These are phyloP conservation scores for Pammene fasciana DNA, from an alignment of 2,888 invertebrate species.

Conservation along the genomic window DNA sequence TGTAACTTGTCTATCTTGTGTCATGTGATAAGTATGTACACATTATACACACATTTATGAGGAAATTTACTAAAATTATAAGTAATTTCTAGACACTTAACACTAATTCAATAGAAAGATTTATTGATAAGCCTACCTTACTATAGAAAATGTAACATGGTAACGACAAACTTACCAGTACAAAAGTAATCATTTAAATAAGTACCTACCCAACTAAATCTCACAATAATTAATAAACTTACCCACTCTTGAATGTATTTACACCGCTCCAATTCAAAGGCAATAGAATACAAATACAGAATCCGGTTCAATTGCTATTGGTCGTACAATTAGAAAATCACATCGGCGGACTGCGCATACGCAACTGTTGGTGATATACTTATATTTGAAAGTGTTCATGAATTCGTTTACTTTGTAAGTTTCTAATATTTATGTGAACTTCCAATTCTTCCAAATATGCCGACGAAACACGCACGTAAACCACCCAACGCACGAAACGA, in stretches of 20 bases:
- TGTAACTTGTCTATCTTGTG: no score
- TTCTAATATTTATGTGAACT: constrained; percentile 24
- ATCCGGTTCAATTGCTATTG: constrained; percentile 37
- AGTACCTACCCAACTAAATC: constrained; percentile 25
- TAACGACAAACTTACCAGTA: neutral
- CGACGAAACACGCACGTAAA: constrained; percentile 22
- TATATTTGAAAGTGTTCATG: constrained; percentile 5
- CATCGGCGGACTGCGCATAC: constrained; percentile 29
- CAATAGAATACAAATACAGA: constrained; percentile 36
- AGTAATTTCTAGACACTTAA: neutral
- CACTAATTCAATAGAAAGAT: constrained; percentile 25
- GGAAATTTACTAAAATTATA: no score
- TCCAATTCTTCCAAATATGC: constrained; percentile 23
- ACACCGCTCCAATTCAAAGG: constrained; percentile 26
- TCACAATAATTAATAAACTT: constrained; percentile 25
- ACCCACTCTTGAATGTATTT: constrained; percentile 28
- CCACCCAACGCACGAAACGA: constrained; percentile 24
- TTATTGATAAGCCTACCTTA: constrained; percentile 10
- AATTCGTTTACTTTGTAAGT: constrained; percentile 4
- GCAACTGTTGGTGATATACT: constrained; percentile 14
- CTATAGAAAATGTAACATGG: constrained; percentile 11
- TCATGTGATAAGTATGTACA: no score
- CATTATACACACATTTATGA: no score
- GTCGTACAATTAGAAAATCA: constrained; percentile 36
- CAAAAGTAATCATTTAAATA: constrained; percentile 3